These are phyloP conservation scores for Microtus agrestis DNA, from an alignment of 2,797 vertebrate species.

Conservation along the genomic window DNA sequence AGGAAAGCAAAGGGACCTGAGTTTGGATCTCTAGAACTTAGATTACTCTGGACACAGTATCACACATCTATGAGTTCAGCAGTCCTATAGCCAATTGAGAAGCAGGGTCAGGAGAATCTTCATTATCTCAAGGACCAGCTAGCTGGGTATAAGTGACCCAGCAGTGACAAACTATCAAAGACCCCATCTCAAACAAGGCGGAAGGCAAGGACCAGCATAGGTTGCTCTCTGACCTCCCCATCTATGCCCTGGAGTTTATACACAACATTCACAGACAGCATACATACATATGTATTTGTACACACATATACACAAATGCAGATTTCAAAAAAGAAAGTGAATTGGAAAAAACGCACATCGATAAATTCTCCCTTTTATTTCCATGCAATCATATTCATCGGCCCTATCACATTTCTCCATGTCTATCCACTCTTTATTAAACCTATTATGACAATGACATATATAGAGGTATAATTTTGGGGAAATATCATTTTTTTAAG, in stretches of 20 bases:
- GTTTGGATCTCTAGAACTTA: no score
- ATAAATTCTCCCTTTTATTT: not conserved
- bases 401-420: not conserved
- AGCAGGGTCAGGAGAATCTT: no score
- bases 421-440: not conserved
- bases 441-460: not conserved
- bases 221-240: not conserved
- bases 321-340: not conserved
- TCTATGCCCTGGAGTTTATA: no score
- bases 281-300: not conserved
- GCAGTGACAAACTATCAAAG: not conserved
- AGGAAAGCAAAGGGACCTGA: not conserved
- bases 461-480: not conserved
- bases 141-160: not conserved
- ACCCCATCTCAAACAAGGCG: not conserved
- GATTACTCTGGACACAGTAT: no score
- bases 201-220: not conserved
- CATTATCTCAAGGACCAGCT: not conserved
- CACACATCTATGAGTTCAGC: not conserved
- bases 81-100: not conserved
- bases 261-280: no score
- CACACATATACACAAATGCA: not conserved
- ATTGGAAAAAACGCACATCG: not conserved
- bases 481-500: not conserved
- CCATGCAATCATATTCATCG: not conserved